Evolutionary conservation across 2,888 invertebrate species (phyloP).

Genomic region (Brenthis hecate): DNA sequence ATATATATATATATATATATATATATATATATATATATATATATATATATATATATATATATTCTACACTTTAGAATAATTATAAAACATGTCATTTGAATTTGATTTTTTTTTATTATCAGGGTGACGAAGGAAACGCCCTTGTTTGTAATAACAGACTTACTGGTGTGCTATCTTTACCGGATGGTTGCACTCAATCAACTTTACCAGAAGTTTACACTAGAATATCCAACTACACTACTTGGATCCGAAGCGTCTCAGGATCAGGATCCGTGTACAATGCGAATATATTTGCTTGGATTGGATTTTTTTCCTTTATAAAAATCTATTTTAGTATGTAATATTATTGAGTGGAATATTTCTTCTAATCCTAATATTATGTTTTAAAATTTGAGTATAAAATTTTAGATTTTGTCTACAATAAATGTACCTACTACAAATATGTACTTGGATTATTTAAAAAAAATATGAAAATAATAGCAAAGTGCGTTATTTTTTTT

Average conservation of each 20-base stretch:
- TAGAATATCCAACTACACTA: slow-evolving; percentile 55
- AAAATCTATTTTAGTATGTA: slow-evolving; percentile 40
- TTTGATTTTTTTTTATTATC: slow-evolving; percentile 9
- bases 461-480: too few relatives aligned
- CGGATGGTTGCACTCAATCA: slow-evolving; percentile 44
- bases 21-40: too few relatives aligned
- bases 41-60: too few relatives aligned
- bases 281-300: slow-evolving; percentile 47
- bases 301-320: slow-evolving; percentile 45
- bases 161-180: slow-evolving; percentile 52
- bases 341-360: not conserved
- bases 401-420: too few relatives aligned
- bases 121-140: slow-evolving; percentile 58
- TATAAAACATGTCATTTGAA: not conserved
- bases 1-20: too few relatives aligned
- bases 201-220: slow-evolving; percentile 58
- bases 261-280: slow-evolving; percentile 48
- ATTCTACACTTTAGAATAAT: too few relatives aligned
- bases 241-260: slow-evolving; percentile 53
- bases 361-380: too few relatives aligned
- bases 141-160: slow-evolving; percentile 53
- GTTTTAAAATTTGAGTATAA: not conserved
- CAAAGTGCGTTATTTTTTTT: too few relatives aligned
- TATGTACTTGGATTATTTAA: too few relatives aligned
- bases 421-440: too few relatives aligned